Base-by-base conservation (phyloP, 2,797 vertebrate genomes). In the Sebastes trivittatus region DNA sequence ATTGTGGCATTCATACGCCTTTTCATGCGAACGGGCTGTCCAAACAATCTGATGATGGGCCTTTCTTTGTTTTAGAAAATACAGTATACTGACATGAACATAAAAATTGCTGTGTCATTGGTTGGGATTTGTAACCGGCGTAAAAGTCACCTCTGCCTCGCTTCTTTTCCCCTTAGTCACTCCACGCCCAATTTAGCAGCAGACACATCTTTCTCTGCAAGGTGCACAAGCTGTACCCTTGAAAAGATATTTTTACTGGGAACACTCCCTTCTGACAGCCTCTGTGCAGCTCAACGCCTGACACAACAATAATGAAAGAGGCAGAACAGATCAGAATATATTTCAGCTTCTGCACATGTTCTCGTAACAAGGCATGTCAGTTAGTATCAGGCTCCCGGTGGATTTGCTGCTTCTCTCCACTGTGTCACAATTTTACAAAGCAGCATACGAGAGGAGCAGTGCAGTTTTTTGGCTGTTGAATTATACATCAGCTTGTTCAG, bases 401-500 rank as follows among this genome's bases (percentile, higher is more conserved):
- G 76, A 74, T 62, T 81, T 29, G 62, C 62, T 78, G 73, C 80
- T 63, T 67, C 63, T 67, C 63, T 81, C 36, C 22, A 29, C 71
- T 54, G 52, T 81, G 75, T 82, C 85, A 80, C 58, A 8, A 42
- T 46, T 81, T 46, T 69, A 77, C 72, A 80, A 54, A 81, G 85
- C 81, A 87, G 71, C 73, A 68, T 70, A 36, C 55, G 77, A 83
- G 75, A 76, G 83, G 23, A 72, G 75, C 66, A 46, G 77, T 82
- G 85, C 80, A 87, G 80, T 81, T 87, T 42, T 92, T 91, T 58
- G 77, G 62, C 80, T 93, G 72, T 69, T 95, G 91, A 93, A 95
- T 94, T 93, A 94, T 93, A 85, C 90, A 95, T 95, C 22, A 93
- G 87, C 91, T 93, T 69, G 20, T 69, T 95, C 93, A 91, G 93